Conservation (phyloP, 1,140 invertebrate genomes). For the Macrobrachium nipponense region DNA sequence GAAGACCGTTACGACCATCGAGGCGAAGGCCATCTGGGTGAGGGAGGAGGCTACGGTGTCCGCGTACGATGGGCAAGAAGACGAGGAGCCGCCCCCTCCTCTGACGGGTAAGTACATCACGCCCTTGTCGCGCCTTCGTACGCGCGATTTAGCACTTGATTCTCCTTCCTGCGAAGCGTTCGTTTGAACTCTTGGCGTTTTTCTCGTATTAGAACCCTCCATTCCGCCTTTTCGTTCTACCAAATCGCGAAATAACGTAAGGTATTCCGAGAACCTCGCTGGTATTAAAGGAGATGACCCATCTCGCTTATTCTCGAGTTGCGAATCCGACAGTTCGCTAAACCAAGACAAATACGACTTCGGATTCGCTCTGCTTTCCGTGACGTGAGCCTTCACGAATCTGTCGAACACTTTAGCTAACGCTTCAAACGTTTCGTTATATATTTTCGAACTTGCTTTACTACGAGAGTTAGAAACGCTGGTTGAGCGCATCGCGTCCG, state of each 20-base stretch:
- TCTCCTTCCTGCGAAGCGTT: too few relatives aligned
- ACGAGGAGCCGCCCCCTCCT: neutral
- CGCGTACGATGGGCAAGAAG: slow-evolving; percentile 52
- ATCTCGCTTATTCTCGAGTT: too few relatives aligned
- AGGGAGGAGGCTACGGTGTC: slow-evolving; percentile 53
- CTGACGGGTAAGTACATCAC: slow-evolving; percentile 55
- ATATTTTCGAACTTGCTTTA: neutral
- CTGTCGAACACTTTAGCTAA: neutral
- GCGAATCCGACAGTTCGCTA: too few relatives aligned
- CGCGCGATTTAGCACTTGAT: too few relatives aligned
- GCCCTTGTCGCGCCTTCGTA: slow-evolving; percentile 1
- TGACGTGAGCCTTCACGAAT: neutral
- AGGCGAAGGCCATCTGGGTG: slow-evolving; percentile 60
- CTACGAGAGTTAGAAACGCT: neutral
- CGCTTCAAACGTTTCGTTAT: neutral
- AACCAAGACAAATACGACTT: too few relatives aligned
- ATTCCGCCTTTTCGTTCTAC: too few relatives aligned
- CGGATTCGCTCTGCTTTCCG: neutral
- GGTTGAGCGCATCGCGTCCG: neutral
- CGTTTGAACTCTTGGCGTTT: too few relatives aligned
- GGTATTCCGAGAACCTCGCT: too few relatives aligned
- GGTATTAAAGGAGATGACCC: too few relatives aligned
- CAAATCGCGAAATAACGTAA: too few relatives aligned
- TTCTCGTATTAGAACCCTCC: too few relatives aligned
- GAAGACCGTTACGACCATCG: slow-evolving; percentile 52